Evolutionary conservation across 2,888 invertebrate species (phyloP).

Genomic region (Xanthostigma xanthostigma): DNA sequence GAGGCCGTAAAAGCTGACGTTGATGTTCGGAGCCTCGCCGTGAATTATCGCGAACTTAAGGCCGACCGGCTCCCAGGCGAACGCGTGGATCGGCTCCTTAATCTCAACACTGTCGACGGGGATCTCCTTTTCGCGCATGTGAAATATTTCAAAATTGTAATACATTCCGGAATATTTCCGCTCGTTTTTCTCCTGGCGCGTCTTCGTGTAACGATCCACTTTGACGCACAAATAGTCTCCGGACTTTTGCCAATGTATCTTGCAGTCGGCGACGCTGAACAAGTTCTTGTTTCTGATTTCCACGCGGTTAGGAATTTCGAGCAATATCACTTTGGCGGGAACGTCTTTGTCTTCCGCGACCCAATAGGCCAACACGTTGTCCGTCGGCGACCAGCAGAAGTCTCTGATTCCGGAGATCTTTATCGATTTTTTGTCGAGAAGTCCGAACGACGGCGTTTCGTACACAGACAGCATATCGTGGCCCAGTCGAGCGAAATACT

Average conservation of each 20-base stretch:
- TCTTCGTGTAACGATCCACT: slow-evolving; percentile 74
- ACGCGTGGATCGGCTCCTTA: slow-evolving; percentile 82
- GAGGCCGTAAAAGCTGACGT: slow-evolving; percentile 84
- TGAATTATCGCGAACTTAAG: slow-evolving; percentile 94
- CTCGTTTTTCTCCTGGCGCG: slow-evolving; percentile 88
- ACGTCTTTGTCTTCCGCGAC: slow-evolving; percentile 95
- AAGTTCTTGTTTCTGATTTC: slow-evolving; percentile 88
- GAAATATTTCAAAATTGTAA: slow-evolving; percentile 97
- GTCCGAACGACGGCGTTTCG: slow-evolving; percentile 89
- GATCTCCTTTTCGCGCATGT: slow-evolving; percentile 93
- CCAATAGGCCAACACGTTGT: slow-evolving; percentile 95
- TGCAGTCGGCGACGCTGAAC: slow-evolving; percentile 96
- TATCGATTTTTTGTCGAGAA: slow-evolving; percentile 88
- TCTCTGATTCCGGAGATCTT: slow-evolving; percentile 81
- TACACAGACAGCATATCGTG: slow-evolving; percentile 80
- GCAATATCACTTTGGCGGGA: slow-evolving; percentile 84
- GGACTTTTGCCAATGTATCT: slow-evolving; percentile 97
- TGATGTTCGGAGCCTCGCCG: slow-evolving; percentile 74
- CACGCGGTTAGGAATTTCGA: slow-evolving; percentile 80
- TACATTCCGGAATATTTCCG: slow-evolving; percentile 93
- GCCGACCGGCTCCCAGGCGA: slow-evolving; percentile 97
- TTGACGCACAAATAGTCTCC: slow-evolving; percentile 97
- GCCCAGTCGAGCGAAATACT: slow-evolving; percentile 81
- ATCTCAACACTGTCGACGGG: slow-evolving; percentile 96
- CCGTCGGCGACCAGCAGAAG: slow-evolving; percentile 97